Conservation (phyloP, 2,888 invertebrate species). For the Osedax fenrisi region DNA sequence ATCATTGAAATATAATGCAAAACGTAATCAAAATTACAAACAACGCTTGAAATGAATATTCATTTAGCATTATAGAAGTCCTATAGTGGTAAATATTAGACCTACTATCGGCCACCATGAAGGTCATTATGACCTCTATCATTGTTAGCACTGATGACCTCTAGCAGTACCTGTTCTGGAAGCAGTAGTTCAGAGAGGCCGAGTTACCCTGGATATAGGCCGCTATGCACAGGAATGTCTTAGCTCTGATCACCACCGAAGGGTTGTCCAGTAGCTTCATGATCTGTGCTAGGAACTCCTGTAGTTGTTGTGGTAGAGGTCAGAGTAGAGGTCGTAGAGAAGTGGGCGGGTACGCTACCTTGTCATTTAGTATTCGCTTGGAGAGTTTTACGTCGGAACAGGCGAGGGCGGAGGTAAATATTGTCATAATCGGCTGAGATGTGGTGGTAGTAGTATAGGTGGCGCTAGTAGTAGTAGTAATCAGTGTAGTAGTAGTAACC, state of each 20-base stretch:
- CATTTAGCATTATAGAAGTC: too few species aligned
- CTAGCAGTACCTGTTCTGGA: conserved; percentile 43
- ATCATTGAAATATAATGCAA: too few species aligned
- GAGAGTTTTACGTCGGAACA: conserved; percentile 38
- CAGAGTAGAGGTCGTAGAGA: too few species aligned
- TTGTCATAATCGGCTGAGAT: neutral
- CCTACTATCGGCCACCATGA: too few species aligned
- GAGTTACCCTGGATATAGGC: conserved; percentile 41
- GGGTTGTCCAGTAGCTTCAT: conserved; percentile 48
- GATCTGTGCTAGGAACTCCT: conserved; percentile 46
- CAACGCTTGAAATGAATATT: too few species aligned
- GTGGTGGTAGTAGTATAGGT: too few species aligned
- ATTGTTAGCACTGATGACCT: too few species aligned
- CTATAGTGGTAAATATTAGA: too few species aligned
- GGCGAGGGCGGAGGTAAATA: neutral
- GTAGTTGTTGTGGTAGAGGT: too few species aligned
- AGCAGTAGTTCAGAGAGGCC: conserved; percentile 43
- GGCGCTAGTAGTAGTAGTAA: too few species aligned
- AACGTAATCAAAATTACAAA: too few species aligned
- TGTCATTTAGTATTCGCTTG: conserved; percentile 45
- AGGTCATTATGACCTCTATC: too few species aligned
- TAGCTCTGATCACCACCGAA: conserved; percentile 47
- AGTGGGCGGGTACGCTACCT: conserved; percentile 40
- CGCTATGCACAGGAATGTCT: conserved; percentile 47
- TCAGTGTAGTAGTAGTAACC: conserved; percentile 48